Evolutionary conservation across 1,140 invertebrate species (phyloP).

Genomic region (Gonatopus flavifemur): DNA sequence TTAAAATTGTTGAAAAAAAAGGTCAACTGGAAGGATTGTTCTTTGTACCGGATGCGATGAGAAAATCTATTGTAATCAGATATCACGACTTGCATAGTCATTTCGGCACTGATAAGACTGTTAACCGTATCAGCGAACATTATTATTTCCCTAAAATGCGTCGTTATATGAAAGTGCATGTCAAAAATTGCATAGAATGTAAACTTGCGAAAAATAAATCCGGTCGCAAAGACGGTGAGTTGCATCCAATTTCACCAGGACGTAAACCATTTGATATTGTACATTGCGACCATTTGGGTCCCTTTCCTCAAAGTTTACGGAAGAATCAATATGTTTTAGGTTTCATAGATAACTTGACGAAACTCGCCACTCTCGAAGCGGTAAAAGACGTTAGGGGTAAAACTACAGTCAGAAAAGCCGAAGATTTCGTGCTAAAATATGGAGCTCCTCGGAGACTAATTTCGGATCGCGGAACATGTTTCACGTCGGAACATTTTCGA

Average conservation of each 20-base stretch:
- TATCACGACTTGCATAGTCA: slow-evolving; percentile 7
- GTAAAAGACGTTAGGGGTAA: background rate
- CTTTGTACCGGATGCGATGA: slow-evolving; percentile 3
- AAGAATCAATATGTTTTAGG: slow-evolving; percentile 34
- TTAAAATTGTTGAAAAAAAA: slow-evolving; percentile 13
- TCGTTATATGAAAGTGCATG: slow-evolving; percentile 13
- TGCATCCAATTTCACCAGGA: slow-evolving; percentile 20
- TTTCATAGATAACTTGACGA: slow-evolving; percentile 34
- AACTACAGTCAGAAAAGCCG: background rate
- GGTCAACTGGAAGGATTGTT: slow-evolving; percentile 6
- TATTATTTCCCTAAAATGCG: slow-evolving; percentile 26
- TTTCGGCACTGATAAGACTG: slow-evolving; percentile 11
- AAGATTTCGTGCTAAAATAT: slow-evolving; percentile 1
- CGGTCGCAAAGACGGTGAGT: slow-evolving; percentile 17
- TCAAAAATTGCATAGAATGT: slow-evolving; percentile 23
- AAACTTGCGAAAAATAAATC: slow-evolving; percentile 17
- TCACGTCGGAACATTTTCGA: slow-evolving; percentile 1
- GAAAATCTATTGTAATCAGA: slow-evolving; percentile 1
- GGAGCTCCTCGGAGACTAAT: slow-evolving; percentile 6
- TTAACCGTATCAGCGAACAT: background rate
- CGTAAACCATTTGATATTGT: slow-evolving; percentile 14
- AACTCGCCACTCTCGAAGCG: slow-evolving; percentile 15
- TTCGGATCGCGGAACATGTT: slow-evolving; percentile 4
- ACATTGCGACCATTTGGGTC: slow-evolving; percentile 28
- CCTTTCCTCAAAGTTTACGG: slow-evolving; percentile 16